Evolutionary conservation across 2,113 vertebrate species (phyloP).

Genomic region (Crotalus viridis): DNA sequence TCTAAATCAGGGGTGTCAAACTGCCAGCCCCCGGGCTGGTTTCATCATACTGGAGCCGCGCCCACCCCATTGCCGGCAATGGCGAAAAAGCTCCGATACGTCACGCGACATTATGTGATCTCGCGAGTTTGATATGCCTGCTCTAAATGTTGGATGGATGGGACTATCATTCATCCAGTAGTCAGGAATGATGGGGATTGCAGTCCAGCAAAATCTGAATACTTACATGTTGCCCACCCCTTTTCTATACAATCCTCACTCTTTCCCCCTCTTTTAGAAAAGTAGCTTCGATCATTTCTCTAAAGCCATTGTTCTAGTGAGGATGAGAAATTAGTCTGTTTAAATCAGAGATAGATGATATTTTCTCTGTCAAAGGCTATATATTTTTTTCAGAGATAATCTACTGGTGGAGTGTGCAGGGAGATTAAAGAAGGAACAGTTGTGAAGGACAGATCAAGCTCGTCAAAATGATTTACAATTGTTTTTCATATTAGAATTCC

Average conservation of each 20-base stretch:
- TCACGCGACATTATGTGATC: too few relatives aligned
- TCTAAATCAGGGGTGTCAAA: not conserved
- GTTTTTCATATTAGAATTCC: not conserved
- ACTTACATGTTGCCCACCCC: not conserved
- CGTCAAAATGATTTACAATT: not conserved
- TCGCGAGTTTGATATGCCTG: too few relatives aligned
- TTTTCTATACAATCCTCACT: not conserved
- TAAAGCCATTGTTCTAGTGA: not conserved
- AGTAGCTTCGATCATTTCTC: not conserved
- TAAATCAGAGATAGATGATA: not conserved
- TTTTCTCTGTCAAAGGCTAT: not conserved
- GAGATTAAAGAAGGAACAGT: not conserved
- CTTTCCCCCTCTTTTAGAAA: not conserved
- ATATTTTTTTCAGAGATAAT: not conserved
- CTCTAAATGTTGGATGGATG: not conserved
- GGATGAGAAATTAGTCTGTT: not conserved
- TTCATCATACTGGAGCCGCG: too few relatives aligned
- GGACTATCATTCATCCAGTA: not conserved
- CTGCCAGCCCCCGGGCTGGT: too few relatives aligned
- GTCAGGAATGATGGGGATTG: not conserved
- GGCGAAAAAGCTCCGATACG: too few relatives aligned
- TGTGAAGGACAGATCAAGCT: not conserved
- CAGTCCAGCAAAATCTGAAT: not conserved
- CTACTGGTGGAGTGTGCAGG: not conserved
- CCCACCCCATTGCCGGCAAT: too few relatives aligned